Evolutionary conservation across 2,888 invertebrate genomes (phyloP).

Genomic region (Caenorhabditis doughertyi): DNA sequence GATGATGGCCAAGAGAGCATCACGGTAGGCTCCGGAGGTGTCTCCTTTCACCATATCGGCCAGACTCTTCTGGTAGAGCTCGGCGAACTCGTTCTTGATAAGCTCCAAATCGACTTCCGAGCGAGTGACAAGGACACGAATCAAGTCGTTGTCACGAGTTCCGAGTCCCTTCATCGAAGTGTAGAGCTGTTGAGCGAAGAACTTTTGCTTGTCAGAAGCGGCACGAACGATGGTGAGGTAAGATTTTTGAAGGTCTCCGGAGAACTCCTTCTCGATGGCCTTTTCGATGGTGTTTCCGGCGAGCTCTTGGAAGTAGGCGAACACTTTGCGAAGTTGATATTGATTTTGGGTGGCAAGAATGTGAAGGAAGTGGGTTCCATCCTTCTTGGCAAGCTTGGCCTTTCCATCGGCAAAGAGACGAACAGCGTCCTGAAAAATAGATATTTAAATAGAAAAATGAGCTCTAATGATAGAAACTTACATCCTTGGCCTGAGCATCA

Average conservation of each 20-base stretch:
- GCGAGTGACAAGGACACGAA: slow-evolving; percentile 79
- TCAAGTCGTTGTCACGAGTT: slow-evolving; percentile 78
- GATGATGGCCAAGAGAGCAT: slow-evolving; percentile 80
- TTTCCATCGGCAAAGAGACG: slow-evolving; percentile 77
- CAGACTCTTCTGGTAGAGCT: slow-evolving; percentile 74
- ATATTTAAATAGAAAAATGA: neutral
- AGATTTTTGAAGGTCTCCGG: slow-evolving; percentile 74
- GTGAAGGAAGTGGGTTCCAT: slow-evolving; percentile 72
- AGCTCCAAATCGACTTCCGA: slow-evolving; percentile 88
- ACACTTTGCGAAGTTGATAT: slow-evolving; percentile 75
- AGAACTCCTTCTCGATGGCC: slow-evolving; percentile 78
- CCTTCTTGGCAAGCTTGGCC: slow-evolving; percentile 72
- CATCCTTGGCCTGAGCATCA: slow-evolving; percentile 70
- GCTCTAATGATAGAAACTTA: slow-evolving; percentile 18
- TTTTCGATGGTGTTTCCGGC: slow-evolving; percentile 72
- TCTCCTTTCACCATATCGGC: slow-evolving; percentile 74
- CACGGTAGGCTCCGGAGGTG: slow-evolving; percentile 79
- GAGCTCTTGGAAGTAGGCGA: slow-evolving; percentile 70
- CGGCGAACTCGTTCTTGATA: slow-evolving; percentile 89
- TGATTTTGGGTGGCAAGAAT: slow-evolving; percentile 76
- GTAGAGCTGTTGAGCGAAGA: slow-evolving; percentile 80
- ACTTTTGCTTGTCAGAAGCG: slow-evolving; percentile 74
- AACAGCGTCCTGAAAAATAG: slow-evolving; percentile 71
- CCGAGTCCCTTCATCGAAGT: slow-evolving; percentile 80
- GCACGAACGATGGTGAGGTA: slow-evolving; percentile 71